Conservation (phyloP, 2,113 vertebrate species). For the Rynchops niger region DNA sequence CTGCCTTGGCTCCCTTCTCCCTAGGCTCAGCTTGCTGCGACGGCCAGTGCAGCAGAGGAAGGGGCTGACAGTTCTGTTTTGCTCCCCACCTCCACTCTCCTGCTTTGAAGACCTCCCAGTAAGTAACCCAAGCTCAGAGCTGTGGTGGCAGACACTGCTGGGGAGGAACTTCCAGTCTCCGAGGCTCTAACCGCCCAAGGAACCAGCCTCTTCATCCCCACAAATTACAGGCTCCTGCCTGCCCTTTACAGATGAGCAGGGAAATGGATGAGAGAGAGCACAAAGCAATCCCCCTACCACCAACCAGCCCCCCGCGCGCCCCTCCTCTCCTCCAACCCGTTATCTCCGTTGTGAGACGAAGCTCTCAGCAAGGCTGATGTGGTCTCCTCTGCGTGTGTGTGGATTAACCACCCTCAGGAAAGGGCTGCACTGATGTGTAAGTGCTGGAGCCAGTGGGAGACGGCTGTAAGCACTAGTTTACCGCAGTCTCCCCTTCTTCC, state of each 20-base stretch:
- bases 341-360: slow-evolving; percentile 32
- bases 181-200: slow-evolving; percentile 26
- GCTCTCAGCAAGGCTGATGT: slow-evolving; percentile 61
- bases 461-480: not conserved
- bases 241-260: slow-evolving; percentile 35
- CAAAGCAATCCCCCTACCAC: not conserved
- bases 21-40: not conserved
- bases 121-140: slow-evolving; percentile 50
- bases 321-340: not conserved
- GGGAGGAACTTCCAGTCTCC: slow-evolving; percentile 59
- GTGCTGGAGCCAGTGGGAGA: not conserved
- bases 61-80: not conserved
- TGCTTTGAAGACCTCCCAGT: slow-evolving; percentile 54
- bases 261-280: slow-evolving; percentile 10
- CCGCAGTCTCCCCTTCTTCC: not conserved
- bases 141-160: slow-evolving; percentile 27
- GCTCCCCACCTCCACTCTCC: not conserved
- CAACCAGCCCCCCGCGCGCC: not conserved
- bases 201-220: slow-evolving; percentile 46
- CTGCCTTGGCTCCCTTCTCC: not conserved
- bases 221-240: slow-evolving; percentile 72
- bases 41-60: not conserved
- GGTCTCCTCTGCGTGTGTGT: not conserved
- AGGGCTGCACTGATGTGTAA: not conserved
- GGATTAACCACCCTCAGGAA: not conserved